Conservation (phyloP, 2,113 vertebrate species). For the Leuciscus idus region DNA sequence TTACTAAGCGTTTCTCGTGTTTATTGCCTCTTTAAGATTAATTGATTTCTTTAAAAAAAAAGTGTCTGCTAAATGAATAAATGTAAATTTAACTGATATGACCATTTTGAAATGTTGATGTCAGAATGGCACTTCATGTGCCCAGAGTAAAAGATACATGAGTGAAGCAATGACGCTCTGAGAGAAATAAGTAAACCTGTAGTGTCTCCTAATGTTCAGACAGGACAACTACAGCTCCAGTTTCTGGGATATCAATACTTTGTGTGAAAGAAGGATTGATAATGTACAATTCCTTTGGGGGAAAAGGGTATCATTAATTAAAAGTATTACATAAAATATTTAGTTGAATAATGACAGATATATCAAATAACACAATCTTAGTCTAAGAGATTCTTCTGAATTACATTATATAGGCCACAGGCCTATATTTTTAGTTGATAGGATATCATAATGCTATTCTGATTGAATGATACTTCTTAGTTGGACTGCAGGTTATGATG, state of each 20-base stretch:
- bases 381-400: background rate
- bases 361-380: background rate
- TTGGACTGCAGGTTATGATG: background rate
- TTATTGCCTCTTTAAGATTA: too few species aligned
- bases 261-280: too few species aligned
- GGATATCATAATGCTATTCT: background rate
- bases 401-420: background rate
- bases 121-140: background rate
- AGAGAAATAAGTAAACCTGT: background rate
- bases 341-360: background rate
- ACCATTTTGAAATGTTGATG: background rate
- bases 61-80: too few species aligned
- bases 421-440: background rate
- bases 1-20: too few species aligned
- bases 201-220: constrained; percentile 56
- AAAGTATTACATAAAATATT: background rate
- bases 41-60: too few species aligned
- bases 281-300: too few species aligned
- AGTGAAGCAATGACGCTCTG: background rate
- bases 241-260: too few species aligned
- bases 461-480: background rate
- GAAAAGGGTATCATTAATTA: background rate
- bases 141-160: background rate
- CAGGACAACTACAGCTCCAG: background rate
- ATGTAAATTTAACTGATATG: background rate